Conservation (phyloP, 2,113 vertebrate species). For the Phrynocephalus versicolor region DNA sequence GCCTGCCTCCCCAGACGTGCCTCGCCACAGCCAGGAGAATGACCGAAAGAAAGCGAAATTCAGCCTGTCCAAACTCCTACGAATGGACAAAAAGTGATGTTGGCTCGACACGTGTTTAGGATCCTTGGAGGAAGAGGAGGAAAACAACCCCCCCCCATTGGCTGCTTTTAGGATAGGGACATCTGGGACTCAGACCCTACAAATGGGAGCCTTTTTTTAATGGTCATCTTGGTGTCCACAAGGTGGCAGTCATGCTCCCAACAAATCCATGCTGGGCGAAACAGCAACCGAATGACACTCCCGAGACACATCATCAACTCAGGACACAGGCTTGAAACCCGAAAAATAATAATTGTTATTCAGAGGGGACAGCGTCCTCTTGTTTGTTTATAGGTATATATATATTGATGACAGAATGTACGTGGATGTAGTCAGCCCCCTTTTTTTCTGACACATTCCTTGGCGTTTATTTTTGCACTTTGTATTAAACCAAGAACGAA, state of each 20-base stretch:
- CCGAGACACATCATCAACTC: neutral
- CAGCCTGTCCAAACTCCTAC: slow-evolving; percentile 61
- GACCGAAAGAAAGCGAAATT: slow-evolving; percentile 70
- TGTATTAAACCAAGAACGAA: slow-evolving; percentile 45
- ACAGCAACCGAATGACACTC: too few relatives aligned
- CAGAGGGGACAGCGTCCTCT: neutral
- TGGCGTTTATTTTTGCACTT: neutral
- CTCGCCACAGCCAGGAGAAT: slow-evolving; percentile 27
- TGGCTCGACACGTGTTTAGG: neutral
- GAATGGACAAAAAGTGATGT: slow-evolving; percentile 47
- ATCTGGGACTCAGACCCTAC: too few relatives aligned
- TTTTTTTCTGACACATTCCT: neutral
- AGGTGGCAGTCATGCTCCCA: slow-evolving; percentile 65
- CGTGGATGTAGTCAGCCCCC: accelerated
- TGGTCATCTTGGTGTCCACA: slow-evolving; percentile 52
- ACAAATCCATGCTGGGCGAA: slow-evolving; percentile 19
- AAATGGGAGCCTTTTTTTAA: too few relatives aligned
- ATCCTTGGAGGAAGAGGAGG: neutral
- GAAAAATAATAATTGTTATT: neutral
- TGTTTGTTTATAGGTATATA: neutral
- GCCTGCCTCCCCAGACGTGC: slow-evolving; percentile 55
- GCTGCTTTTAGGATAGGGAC: too few relatives aligned
- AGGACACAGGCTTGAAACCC: neutral
- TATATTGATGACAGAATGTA: too few relatives aligned
- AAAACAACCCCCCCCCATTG: too few relatives aligned